Conservation (phyloP, 2,113 vertebrate genomes). For the Rhynchopsitta pachyrhyncha region DNA sequence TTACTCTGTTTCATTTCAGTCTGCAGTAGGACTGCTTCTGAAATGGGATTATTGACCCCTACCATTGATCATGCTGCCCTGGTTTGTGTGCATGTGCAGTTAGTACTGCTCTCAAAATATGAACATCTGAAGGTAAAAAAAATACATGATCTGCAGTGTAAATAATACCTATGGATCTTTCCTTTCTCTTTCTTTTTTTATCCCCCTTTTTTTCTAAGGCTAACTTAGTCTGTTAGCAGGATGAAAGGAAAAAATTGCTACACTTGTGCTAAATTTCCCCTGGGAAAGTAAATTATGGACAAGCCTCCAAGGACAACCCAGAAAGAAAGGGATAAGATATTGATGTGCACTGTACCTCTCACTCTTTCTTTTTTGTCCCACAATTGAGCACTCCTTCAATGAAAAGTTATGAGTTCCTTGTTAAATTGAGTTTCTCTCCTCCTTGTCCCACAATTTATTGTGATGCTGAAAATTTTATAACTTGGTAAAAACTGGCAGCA, state of each 20-base stretch:
- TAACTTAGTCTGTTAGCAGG: conserved; percentile 58
- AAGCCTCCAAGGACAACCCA: conserved; percentile 66
- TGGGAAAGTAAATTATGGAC: conserved; percentile 72
- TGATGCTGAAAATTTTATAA: conserved; percentile 71
- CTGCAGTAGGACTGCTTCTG: conserved; percentile 52
- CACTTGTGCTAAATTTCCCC: conserved; percentile 75
- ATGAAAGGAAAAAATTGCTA: conserved; percentile 74
- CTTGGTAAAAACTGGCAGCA: conserved; percentile 63
- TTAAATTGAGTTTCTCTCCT: conserved; percentile 72
- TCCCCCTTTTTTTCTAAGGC: not conserved
- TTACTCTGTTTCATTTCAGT: conserved; percentile 53
- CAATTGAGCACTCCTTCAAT: conserved; percentile 62
- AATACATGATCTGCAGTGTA: conserved; percentile 59
- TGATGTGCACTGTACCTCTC: conserved; percentile 61
- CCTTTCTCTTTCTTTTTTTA: conserved; percentile 2
- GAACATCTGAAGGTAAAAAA: conserved; percentile 61
- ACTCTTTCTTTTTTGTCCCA: conserved; percentile 59
- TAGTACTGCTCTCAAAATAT: conserved; percentile 53
- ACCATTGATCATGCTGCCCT: conserved; percentile 50
- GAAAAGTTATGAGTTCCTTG: conserved; percentile 70
- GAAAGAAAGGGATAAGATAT: conserved; percentile 67
- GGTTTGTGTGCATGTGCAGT: not conserved
- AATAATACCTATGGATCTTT: conserved; percentile 55
- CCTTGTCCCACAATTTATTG: conserved; percentile 69
- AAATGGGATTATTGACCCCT: conserved; percentile 67